These are phyloP conservation scores for Rhipidura dahli DNA, from an alignment of 2,113 vertebrate species.

Conservation along the genomic window DNA sequence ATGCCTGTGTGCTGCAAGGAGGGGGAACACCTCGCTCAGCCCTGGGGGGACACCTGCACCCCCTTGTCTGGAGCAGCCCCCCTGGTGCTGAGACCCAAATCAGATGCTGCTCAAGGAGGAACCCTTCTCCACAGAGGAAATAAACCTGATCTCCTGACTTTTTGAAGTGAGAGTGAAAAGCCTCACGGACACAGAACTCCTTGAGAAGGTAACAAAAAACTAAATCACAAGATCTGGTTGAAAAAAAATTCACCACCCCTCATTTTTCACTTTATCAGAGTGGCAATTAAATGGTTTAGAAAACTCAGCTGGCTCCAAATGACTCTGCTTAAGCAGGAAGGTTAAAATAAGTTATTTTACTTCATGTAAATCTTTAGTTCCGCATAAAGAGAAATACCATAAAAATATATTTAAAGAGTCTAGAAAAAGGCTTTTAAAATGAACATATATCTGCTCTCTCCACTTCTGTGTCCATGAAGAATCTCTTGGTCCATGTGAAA, in stretches of 20 bases:
- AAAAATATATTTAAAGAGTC: not conserved
- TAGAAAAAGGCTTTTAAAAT: not conserved
- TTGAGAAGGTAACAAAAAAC: conserved; percentile 70
- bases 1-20: conserved; percentile 83
- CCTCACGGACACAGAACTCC: not conserved
- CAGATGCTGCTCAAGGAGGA: conserved; percentile 20
- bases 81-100: fast-evolving
- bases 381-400: not conserved
- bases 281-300: not conserved
- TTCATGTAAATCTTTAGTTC: not conserved
- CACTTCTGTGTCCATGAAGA: not conserved
- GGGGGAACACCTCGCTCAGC: not conserved
- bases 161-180: conserved; percentile 56
- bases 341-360: not conserved
- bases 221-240: not conserved
- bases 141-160: conserved; percentile 54
- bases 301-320: not conserved
- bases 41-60: fast-evolving
- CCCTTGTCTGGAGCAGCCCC: not conserved
- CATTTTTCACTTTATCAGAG: not conserved
- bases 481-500: conserved; percentile 30
- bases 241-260: not conserved
- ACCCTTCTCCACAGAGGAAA: not conserved
- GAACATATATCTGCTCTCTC: not conserved
- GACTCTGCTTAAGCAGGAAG: not conserved